Conservation (phyloP, 2,113 vertebrate genomes). For the Nothoprocta perdicaria region DNA sequence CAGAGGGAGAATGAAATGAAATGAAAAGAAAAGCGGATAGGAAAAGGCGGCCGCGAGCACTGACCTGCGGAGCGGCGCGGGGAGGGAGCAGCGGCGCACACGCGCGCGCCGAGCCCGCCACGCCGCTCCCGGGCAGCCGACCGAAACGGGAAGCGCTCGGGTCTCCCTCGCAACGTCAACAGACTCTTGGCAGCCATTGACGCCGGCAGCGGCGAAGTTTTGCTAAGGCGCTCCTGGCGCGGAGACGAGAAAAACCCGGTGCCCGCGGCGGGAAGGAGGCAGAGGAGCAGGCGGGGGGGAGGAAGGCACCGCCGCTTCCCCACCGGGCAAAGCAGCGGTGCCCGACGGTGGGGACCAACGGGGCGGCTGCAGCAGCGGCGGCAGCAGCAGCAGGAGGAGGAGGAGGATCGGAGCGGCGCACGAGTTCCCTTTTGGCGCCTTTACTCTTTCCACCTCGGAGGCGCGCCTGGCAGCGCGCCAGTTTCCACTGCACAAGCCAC, state of each 20-base stretch:
- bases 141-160: constrained; percentile 55
- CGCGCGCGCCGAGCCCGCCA: too few relatives aligned
- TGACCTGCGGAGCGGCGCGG: too few relatives aligned
- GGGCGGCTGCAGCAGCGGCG: neutral
- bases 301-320: neutral
- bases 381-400: neutral
- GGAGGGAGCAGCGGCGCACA: too few relatives aligned
- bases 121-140: neutral
- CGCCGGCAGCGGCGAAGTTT: constrained; percentile 64
- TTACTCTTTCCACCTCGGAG: constrained; percentile 62
- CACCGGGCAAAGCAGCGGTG: neutral
- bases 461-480: constrained; percentile 66
- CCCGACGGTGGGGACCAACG: neutral
- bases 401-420: constrained; percentile 31
- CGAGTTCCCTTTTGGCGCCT: constrained; percentile 69
- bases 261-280: constrained; percentile 6
- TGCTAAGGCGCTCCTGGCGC: constrained; percentile 38
- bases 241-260: constrained; percentile 54
- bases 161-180: constrained; percentile 62
- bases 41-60: too few relatives aligned
- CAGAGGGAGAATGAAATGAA: too few relatives aligned
- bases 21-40: too few relatives aligned
- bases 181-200: constrained; percentile 55
- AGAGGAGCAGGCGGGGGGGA: neutral
- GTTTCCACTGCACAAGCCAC: constrained; percentile 64